These are phyloP conservation scores for Cyprinodon diabolis DNA, from an alignment of 2,797 vertebrate genomes.

Conservation along the genomic window DNA sequence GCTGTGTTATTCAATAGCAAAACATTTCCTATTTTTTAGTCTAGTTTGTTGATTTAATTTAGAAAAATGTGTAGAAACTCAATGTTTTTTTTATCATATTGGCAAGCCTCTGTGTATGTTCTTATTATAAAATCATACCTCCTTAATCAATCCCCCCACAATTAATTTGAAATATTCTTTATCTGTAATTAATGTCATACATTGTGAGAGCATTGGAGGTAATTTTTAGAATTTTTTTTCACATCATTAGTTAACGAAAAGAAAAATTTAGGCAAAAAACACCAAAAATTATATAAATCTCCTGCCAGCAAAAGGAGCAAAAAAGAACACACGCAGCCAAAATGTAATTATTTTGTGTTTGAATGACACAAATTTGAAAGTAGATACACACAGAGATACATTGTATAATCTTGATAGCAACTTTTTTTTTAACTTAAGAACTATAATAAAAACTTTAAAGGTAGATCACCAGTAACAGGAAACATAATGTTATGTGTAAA, in stretches of 20 bases:
- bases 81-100: background rate
- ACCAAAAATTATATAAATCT: constrained; percentile 43
- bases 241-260: constrained; percentile 27
- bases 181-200: background rate
- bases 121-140: background rate
- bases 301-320: constrained; percentile 38
- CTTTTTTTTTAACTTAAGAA: constrained; percentile 30
- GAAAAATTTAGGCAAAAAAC: constrained; percentile 32
- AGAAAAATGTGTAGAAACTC: too few species aligned
- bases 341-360: constrained; percentile 47
- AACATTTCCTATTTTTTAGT: too few species aligned
- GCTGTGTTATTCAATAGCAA: too few species aligned
- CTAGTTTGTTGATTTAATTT: too few species aligned
- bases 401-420: constrained; percentile 43
- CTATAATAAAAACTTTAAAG: constrained; percentile 1
- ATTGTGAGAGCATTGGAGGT: background rate
- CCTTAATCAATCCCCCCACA: background rate
- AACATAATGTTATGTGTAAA: background rate
- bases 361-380: background rate
- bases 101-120: background rate
- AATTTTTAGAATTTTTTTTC: constrained; percentile 34
- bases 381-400: constrained; percentile 11
- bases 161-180: background rate
- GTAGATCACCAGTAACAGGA: constrained; percentile 18
- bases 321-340: constrained; percentile 45